Evolutionary conservation across 2,797 vertebrate genomes (phyloP).

Genomic region (Miichthys miiuy): DNA sequence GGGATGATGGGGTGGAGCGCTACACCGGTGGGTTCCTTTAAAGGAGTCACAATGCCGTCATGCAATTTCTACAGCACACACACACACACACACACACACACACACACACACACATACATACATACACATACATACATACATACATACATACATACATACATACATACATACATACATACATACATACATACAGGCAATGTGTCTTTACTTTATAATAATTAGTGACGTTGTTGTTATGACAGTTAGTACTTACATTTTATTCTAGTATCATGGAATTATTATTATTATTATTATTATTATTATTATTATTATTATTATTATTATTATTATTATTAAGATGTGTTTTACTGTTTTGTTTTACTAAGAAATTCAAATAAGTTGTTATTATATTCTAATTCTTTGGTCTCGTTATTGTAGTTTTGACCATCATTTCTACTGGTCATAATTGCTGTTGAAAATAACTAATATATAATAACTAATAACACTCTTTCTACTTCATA

Average conservation of each 20-base stretch:
- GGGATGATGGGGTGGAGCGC: conserved; percentile 53
- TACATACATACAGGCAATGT: background rate
- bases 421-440: background rate
- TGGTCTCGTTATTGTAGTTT: background rate
- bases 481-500: too few relatives aligned
- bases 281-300: background rate
- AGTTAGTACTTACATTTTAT: background rate
- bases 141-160: background rate
- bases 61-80: background rate
- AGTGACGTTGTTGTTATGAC: background rate
- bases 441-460: background rate
- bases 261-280: background rate
- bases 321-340: background rate
- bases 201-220: background rate
- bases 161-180: too few relatives aligned
- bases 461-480: too few relatives aligned
- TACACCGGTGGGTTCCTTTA: conserved; percentile 61
- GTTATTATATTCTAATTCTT: background rate
- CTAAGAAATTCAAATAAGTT: background rate
- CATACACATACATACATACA: background rate
- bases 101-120: too few relatives aligned
- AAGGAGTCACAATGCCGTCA: conserved; percentile 51
- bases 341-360: background rate
- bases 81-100: background rate
- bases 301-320: background rate